Percentiles rank a stretch among this genome's conserved stretches.
Conservation (phyloP, 2,888 invertebrate species). For the Melipona beecheii region DNA sequence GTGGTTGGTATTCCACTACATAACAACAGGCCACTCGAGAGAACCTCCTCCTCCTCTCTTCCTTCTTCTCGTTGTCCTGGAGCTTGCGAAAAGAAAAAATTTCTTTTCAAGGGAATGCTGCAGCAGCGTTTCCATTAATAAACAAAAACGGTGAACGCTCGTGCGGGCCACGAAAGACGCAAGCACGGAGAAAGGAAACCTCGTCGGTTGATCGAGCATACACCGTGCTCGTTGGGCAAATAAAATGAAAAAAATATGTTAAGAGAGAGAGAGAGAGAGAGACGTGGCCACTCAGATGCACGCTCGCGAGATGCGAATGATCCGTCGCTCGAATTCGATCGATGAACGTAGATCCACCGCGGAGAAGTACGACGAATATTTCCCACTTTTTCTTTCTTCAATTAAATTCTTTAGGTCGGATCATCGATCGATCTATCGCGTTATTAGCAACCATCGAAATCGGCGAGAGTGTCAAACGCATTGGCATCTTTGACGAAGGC, state of each 20-base stretch:
- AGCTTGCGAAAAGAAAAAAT: not conserved
- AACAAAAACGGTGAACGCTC: not conserved
- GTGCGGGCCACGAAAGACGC: not conserved
- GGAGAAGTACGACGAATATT: not conserved
- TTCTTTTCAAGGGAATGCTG: not conserved
- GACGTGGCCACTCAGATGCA: not conserved
- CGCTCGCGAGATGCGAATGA: not conserved
- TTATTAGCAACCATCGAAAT: no score
- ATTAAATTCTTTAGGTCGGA: no score
- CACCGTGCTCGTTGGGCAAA: not conserved
- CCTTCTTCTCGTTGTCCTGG: not conserved
- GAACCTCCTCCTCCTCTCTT: not conserved
- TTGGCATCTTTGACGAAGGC: no score
- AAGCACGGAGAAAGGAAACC: not conserved
- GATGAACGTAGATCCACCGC: not conserved
- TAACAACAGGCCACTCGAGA: conserved; percentile 5
- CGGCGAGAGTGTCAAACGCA: no score
- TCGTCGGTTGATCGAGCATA: not conserved
- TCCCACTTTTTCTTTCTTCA: no score
- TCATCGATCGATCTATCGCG: no score
- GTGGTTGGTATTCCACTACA: not conserved
- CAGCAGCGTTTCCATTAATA: conserved; percentile 1
- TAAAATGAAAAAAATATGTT: not conserved
- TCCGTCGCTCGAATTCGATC: not conserved
- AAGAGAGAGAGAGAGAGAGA: not conserved